phyloP scores from a whole-genome alignment of 2,888 invertebrate genomes.

The Ditylenchus weischeri region DNA sequence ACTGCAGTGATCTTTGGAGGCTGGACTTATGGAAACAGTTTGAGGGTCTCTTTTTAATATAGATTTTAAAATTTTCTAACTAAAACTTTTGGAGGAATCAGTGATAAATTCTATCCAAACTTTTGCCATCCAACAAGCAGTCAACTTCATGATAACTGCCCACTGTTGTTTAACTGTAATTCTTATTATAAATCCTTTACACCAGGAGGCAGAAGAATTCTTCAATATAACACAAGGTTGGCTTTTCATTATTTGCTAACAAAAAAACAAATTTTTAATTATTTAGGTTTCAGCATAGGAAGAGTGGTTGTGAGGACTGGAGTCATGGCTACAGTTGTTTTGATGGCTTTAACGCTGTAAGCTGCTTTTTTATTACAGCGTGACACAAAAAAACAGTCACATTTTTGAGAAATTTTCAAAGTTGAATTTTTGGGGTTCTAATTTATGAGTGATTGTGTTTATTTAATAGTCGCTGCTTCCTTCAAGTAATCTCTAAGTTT shows the following conservation, averaged over 20 bases:
- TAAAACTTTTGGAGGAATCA: conserved; percentile 23
- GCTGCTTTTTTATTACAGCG: neutral
- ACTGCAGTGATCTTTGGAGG: conserved; percentile 44
- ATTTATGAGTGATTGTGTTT: too few species aligned
- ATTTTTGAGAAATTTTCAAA: too few species aligned
- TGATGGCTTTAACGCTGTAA: conserved; percentile 30
- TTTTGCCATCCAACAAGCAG: conserved; percentile 31
- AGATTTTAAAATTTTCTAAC: neutral
- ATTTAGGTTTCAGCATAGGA: conserved; percentile 24
- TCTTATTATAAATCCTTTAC: conserved; percentile 52
- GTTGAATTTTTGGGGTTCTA: too few species aligned
- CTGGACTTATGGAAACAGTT: conserved; percentile 25
- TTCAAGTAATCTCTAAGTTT: too few species aligned
- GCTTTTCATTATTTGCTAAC: neutral
- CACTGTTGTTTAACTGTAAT: conserved; percentile 37
- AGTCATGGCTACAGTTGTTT: conserved; percentile 38
- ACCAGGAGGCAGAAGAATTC: conserved; percentile 49
- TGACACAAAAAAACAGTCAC: too few species aligned
- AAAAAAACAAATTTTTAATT: neutral
- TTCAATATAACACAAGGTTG: conserved; percentile 45
- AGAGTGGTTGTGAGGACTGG: conserved; percentile 40
- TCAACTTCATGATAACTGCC: conserved; percentile 30
- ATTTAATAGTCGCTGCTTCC: too few species aligned
- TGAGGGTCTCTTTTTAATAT: neutral
- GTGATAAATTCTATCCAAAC: conserved; percentile 35